Percentiles rank a stretch among this genome's conserved stretches.
phyloP scores from a whole-genome alignment of 35 echinoderm and acorn worm genomes.

The Apostichopus californicus region DNA sequence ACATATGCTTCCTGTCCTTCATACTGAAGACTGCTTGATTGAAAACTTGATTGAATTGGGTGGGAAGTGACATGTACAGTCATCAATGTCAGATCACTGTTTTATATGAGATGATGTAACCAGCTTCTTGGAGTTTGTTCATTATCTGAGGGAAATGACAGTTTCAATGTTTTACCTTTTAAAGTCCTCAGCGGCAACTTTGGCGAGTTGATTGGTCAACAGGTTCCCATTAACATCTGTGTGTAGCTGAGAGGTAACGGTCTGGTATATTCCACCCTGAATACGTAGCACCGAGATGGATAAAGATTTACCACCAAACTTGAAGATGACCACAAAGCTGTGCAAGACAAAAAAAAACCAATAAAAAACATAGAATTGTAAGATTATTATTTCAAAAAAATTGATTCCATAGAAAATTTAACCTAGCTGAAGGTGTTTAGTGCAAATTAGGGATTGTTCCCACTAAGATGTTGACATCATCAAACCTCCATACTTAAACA shows the following conservation, averaged over 20 bases:
- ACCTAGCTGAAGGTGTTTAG: neutral
- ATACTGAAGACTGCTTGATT: too few species aligned
- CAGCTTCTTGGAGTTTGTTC: too few species aligned
- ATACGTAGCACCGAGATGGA: slow-evolving; percentile 74
- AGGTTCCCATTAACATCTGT: slow-evolving; percentile 68
- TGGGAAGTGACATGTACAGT: too few species aligned
- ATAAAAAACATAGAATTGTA: neutral
- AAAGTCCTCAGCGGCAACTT: slow-evolving; percentile 78
- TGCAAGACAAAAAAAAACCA: neutral
- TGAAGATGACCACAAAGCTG: slow-evolving; percentile 92
- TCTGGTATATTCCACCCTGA: slow-evolving; percentile 78
- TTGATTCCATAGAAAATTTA: too few species aligned
- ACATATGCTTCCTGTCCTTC: too few species aligned
- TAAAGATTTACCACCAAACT: slow-evolving; percentile 74
- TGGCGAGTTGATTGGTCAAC: slow-evolving; percentile 65
- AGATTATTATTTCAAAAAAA: neutral
- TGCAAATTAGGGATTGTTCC: too few species aligned
- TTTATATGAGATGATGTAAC: too few species aligned
- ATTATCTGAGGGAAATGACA: neutral
- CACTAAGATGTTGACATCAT: too few species aligned
- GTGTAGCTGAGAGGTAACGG: slow-evolving; percentile 61
- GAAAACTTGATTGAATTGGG: too few species aligned
- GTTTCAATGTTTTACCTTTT: slow-evolving; percentile 62
- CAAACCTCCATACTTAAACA: too few species aligned
- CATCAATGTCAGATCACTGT: too few species aligned